Percentiles rank a stretch among this genome's conserved stretches.
These are phyloP conservation scores for Pherbina coryleti DNA, from an alignment of 2,888 invertebrate genomes.

Conservation along the genomic window DNA sequence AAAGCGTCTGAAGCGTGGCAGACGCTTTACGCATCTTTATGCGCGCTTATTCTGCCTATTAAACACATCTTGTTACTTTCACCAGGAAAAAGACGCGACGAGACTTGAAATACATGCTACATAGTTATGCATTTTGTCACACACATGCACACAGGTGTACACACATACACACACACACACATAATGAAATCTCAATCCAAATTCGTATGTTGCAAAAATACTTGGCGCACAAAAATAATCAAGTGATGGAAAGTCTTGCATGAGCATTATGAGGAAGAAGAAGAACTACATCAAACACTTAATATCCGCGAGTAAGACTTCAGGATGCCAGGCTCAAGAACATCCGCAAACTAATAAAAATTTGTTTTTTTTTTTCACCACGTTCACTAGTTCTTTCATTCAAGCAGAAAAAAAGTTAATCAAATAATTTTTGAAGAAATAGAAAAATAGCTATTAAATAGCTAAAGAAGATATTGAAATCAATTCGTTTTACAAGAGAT, in stretches of 20 bases:
- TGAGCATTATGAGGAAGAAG: no score
- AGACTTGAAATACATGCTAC: neutral
- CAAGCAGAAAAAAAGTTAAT: no score
- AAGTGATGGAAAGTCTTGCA: neutral
- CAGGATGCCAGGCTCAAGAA: no score
- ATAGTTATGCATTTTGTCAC: neutral
- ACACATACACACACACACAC: neutral
- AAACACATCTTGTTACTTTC: conserved; percentile 51
- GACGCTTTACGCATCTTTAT: conserved; percentile 27
- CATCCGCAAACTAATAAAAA: no score
- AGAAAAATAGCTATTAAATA: no score
- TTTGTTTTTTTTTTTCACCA: no score
- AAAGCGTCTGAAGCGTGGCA: neutral
- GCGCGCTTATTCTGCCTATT: conserved; percentile 22
- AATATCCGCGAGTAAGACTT: no score
- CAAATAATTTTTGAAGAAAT: no score
- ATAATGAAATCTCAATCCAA: neutral
- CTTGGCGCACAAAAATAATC: neutral
- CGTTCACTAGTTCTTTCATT: no score
- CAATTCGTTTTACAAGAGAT: no score
- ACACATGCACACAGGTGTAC: neutral
- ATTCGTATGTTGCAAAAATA: neutral
- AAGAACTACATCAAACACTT: no score
- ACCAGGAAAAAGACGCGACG: conserved; percentile 39
- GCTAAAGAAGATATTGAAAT: no score